Percentiles rank a stretch among this genome's conserved stretches.
phyloP scores from a whole-genome alignment of 2,888 invertebrate species.

The Anticlea derivata region DNA sequence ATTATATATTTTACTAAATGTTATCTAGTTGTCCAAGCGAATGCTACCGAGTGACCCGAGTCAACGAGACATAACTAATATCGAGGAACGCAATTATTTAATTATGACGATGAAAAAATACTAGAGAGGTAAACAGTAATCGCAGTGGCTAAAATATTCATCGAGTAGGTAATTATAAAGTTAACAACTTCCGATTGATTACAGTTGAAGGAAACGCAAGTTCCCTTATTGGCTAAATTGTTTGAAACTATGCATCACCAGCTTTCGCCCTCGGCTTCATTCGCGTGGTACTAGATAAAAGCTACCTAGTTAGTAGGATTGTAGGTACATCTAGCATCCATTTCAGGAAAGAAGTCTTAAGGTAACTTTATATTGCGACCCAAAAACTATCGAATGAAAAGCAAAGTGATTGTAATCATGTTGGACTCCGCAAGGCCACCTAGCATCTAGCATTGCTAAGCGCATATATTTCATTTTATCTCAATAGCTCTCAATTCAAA shows the following conservation, averaged over 20 bases:
- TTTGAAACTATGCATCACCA: constrained; percentile 19
- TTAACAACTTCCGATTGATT: constrained; percentile 54
- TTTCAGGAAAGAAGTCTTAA: too few relatives aligned
- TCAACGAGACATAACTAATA: background rate
- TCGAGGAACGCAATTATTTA: background rate
- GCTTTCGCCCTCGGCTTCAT: too few relatives aligned
- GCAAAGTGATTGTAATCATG: background rate
- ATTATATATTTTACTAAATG: too few relatives aligned
- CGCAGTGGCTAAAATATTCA: constrained; percentile 13
- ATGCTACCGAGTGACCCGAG: too few relatives aligned
- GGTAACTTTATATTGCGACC: too few relatives aligned
- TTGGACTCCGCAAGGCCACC: background rate
- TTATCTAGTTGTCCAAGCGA: too few relatives aligned
- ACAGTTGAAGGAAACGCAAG: constrained; percentile 44
- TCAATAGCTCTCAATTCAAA: too few relatives aligned
- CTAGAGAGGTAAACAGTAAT: background rate
- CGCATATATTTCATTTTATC: too few relatives aligned
- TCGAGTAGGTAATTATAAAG: constrained; percentile 40
- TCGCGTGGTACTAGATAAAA: too few relatives aligned
- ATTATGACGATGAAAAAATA: constrained; percentile 16
- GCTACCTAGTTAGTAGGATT: too few relatives aligned
- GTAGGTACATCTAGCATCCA: too few relatives aligned
- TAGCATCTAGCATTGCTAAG: background rate
- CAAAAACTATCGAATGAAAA: too few relatives aligned
- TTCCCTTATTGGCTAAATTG: constrained; percentile 38